Conservation (phyloP, 2,888 invertebrate species). For the Xestia sexstrigata region DNA sequence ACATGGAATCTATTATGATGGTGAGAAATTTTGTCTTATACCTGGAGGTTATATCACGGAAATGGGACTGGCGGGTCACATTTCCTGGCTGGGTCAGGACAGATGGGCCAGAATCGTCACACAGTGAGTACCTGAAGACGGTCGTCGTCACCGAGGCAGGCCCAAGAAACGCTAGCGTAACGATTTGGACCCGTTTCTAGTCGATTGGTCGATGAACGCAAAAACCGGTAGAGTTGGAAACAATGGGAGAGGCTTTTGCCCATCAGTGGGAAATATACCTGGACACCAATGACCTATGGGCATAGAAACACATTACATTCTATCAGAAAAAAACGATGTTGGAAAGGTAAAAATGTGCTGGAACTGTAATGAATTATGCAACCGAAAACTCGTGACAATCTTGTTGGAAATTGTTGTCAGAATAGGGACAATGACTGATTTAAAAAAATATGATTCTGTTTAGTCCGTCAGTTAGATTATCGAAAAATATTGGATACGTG, state of each 20-base stretch:
- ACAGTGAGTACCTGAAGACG: background rate
- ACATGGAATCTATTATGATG: slow-evolving; percentile 80
- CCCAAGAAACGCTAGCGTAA: background rate
- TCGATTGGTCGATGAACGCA: background rate
- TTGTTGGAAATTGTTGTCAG: too few relatives aligned
- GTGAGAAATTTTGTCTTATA: slow-evolving; percentile 66
- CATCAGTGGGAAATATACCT: background rate
- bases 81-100: background rate
- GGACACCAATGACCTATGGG: too few relatives aligned
- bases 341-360: too few relatives aligned
- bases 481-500: too few relatives aligned
- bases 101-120: background rate
- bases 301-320: background rate
- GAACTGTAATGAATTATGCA: too few relatives aligned
- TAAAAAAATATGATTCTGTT: too few relatives aligned
- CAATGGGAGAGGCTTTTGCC: background rate
- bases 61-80: background rate
- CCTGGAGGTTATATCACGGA: background rate
- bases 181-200: background rate
- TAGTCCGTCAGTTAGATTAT: too few relatives aligned
- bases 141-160: background rate
- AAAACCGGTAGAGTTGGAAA: background rate
- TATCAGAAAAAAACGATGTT: background rate
- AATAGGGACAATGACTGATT: too few relatives aligned
- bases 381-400: too few relatives aligned